Evolutionary conservation across 2,797 vertebrate species (phyloP).

Genomic region (Ibycter americanus): DNA sequence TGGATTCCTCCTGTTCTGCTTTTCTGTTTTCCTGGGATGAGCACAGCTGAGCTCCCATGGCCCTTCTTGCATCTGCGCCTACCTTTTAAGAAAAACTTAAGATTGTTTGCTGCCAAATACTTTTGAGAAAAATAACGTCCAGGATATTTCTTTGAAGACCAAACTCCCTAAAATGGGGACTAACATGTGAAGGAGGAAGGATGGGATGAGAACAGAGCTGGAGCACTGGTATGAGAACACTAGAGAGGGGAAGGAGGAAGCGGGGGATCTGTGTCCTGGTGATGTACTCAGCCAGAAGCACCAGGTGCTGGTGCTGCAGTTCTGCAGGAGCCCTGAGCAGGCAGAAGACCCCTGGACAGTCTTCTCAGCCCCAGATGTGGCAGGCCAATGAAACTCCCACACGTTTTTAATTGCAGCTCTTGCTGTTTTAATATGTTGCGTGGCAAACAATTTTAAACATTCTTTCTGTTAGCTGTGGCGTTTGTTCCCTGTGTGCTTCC

Average conservation of each 20-base stretch:
- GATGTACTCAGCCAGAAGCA: not conserved
- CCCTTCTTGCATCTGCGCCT: not conserved
- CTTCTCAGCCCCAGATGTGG: not conserved
- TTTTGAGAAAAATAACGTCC: not conserved
- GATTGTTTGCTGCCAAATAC: not conserved
- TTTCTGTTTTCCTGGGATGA: not conserved
- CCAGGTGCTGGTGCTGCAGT: not conserved
- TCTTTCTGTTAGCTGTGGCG: not conserved
- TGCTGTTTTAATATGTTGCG: not conserved
- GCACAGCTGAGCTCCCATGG: not conserved
- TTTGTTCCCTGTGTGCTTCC: not conserved
- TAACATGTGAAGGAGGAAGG: not conserved
- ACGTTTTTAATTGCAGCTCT: not conserved
- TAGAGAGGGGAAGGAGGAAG: not conserved
- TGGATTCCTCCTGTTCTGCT: not conserved
- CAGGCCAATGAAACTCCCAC: not conserved
- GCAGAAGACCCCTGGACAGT: not conserved
- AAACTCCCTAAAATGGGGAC: not conserved
- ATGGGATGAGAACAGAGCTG: not conserved
- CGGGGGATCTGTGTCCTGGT: accelerated
- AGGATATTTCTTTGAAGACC: not conserved
- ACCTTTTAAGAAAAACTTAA: not conserved
- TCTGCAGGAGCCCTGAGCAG: not conserved
- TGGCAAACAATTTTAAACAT: not conserved
- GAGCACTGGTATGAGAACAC: accelerated